Evolutionary conservation across 2,113 vertebrate species (phyloP).

Genomic region (Ophthalmolycus amberensis): DNA sequence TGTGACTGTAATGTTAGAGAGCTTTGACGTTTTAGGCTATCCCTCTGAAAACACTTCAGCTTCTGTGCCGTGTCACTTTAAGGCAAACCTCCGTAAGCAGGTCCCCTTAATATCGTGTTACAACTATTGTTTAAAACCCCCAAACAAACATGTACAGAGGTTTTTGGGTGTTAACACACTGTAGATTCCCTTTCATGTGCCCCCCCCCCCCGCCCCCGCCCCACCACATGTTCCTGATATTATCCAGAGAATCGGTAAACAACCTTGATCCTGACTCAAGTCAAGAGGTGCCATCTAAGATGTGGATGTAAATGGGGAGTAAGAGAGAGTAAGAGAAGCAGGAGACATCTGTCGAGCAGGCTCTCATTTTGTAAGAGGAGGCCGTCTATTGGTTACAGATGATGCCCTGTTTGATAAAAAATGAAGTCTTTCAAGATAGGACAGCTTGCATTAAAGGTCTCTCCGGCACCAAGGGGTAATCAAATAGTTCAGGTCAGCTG

Average conservation of each 20-base stretch:
- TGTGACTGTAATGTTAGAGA: constrained; percentile 9
- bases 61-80: constrained; percentile 71
- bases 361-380: constrained; percentile 80
- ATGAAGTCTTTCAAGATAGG: constrained; percentile 80
- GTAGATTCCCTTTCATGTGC: constrained; percentile 72
- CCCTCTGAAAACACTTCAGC: constrained; percentile 36
- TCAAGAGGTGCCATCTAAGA: constrained; percentile 82
- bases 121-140: constrained; percentile 66
- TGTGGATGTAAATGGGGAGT: constrained; percentile 73
- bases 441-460: constrained; percentile 74
- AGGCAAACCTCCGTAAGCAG: constrained; percentile 57
- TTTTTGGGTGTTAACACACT: constrained; percentile 64
- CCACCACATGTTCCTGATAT: constrained; percentile 73
- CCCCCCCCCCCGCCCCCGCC: constrained; percentile 10
- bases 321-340: constrained; percentile 72
- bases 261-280: constrained; percentile 77
- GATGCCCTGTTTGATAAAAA: constrained; percentile 83
- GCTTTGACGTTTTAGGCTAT: constrained; percentile 33
- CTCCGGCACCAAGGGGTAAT: constrained; percentile 67
- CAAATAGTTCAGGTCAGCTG: constrained; percentile 67
- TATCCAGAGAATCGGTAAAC: constrained; percentile 73
- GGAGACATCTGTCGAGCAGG: constrained; percentile 85
- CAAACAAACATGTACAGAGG: constrained; percentile 70
- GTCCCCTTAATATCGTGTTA: constrained; percentile 68
- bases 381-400: constrained; percentile 84